Conservation (phyloP, 2,113 vertebrate genomes). For the Polypterus bichir region DNA sequence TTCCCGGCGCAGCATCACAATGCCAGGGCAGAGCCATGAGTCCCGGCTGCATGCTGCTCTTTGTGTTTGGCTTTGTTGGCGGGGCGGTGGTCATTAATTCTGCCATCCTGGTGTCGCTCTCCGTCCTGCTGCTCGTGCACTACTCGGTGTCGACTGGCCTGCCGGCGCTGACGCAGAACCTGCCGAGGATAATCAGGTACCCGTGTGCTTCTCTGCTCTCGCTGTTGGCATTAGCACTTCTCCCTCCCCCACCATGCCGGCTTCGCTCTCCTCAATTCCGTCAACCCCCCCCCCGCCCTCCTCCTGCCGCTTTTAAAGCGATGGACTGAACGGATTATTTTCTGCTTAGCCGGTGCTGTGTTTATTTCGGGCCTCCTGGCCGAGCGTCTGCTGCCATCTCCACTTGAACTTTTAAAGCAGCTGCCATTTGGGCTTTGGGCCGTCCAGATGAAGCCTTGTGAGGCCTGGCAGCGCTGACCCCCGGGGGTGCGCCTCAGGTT, state of each 20-base stretch:
- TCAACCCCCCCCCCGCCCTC: neutral
- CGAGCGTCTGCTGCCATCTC: too few relatives aligned
- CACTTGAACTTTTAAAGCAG: too few relatives aligned
- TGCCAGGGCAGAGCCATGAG: slow-evolving; percentile 86
- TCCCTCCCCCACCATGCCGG: neutral
- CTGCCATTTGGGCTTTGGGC: too few relatives aligned
- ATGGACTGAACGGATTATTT: too few relatives aligned
- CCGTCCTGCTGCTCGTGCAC: slow-evolving; percentile 94
- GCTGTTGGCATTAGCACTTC: neutral
- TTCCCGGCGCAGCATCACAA: slow-evolving; percentile 54
- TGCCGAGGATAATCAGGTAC: slow-evolving; percentile 86
- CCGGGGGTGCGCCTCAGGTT: too few relatives aligned
- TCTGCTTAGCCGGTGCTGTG: too few relatives aligned
- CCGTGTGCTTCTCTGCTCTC: slow-evolving; percentile 5
- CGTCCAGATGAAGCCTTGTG: too few relatives aligned
- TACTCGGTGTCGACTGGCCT: slow-evolving; percentile 85
- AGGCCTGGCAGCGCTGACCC: too few relatives aligned
- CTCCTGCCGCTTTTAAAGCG: too few relatives aligned
- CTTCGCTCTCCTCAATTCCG: slow-evolving; percentile 1
- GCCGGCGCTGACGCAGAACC: slow-evolving; percentile 78
- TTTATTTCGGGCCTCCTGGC: too few relatives aligned
- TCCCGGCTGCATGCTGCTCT: slow-evolving; percentile 96
- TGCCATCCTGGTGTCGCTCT: slow-evolving; percentile 88
- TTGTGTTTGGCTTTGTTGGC: slow-evolving; percentile 98
- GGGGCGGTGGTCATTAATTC: slow-evolving; percentile 98